phyloP scores from a whole-genome alignment of 1,140 invertebrate genomes.

The Polyergus mexicanus region DNA sequence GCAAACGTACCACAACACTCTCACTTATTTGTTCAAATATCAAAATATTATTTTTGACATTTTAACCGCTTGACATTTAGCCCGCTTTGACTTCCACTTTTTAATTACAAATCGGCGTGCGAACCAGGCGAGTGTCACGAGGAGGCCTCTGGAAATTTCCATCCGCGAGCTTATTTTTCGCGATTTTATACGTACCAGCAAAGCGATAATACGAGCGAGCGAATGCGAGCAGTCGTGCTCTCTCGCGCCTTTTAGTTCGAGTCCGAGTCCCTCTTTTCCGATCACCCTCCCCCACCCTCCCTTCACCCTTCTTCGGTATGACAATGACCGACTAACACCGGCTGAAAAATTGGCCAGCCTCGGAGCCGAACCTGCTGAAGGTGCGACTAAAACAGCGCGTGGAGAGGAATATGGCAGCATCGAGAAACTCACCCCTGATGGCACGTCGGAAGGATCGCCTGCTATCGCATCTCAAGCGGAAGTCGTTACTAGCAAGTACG shows the following conservation, averaged over 20 bases:
- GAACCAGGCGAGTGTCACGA: neutral
- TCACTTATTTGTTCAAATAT: neutral
- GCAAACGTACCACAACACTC: neutral
- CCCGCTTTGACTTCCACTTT: neutral
- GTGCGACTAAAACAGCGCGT: constrained; percentile 98
- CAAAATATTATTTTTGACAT: constrained; percentile 1
- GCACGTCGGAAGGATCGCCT: constrained; percentile 93
- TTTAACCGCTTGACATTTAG: constrained; percentile 7
- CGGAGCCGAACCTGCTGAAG: constrained; percentile 98
- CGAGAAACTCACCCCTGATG: constrained; percentile 92
- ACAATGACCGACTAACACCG: constrained; percentile 82
- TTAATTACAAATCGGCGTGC: neutral
- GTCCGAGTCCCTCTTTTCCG: neutral
- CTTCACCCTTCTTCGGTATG: constrained; percentile 46
- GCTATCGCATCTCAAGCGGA: constrained; percentile 92
- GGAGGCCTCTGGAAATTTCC: neutral
- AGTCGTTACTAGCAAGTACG: constrained; percentile 93
- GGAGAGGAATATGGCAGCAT: constrained; percentile 91
- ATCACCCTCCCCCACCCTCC: neutral
- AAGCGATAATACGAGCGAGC: constrained; percentile 22
- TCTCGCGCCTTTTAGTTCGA: neutral
- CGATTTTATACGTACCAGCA: neutral
- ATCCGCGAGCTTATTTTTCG: neutral
- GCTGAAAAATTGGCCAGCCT: constrained; percentile 91
- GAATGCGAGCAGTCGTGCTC: neutral